These are phyloP conservation scores for Athene noctua DNA, from an alignment of 2,113 vertebrate genomes.

Conservation along the genomic window DNA sequence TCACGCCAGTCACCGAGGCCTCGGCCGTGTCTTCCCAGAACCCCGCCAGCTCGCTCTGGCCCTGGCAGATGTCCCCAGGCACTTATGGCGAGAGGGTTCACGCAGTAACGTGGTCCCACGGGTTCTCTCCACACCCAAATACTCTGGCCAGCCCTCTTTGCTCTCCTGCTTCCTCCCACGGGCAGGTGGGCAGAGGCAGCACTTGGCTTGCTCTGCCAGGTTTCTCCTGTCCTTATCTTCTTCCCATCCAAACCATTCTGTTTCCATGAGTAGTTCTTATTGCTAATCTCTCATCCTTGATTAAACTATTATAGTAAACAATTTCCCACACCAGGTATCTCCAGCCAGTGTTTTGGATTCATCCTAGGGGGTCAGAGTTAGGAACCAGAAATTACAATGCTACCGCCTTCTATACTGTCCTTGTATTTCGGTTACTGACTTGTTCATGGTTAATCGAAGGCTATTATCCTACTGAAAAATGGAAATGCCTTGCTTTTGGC, in stretches of 20 bases:
- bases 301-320: background rate
- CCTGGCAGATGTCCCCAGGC: rapidly evolving
- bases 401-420: background rate
- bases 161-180: background rate
- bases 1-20: rapidly evolving
- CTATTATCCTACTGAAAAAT: background rate
- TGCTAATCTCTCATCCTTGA: background rate
- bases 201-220: rapidly evolving
- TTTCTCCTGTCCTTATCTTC: background rate
- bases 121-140: background rate
- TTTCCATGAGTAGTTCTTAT: background rate
- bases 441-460: background rate
- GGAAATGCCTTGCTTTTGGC: background rate
- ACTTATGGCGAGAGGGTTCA: background rate
- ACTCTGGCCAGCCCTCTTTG: background rate
- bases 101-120: background rate
- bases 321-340: background rate
- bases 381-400: background rate
- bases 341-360: background rate
- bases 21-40: rapidly evolving
- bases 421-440: background rate
- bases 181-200: background rate
- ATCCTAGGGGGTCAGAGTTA: background rate
- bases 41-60: rapidly evolving
- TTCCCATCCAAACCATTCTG: background rate